Evolutionary conservation across 2,888 invertebrate genomes (phyloP), one percentile per base, ranked within the genome.

Genomic region (Hydropsyche betteni): DNA sequence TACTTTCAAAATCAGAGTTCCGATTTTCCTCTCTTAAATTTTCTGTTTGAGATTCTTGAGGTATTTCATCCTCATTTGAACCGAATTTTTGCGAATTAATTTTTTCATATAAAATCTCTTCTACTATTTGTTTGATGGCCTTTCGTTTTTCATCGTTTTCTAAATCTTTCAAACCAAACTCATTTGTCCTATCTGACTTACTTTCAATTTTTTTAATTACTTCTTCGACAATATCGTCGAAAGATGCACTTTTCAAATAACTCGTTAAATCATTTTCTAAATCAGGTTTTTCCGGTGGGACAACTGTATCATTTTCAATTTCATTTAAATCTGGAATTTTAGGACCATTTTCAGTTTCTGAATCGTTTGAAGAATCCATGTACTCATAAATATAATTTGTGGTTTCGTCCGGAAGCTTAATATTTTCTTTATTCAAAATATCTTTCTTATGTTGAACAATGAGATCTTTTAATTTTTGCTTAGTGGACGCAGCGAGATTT

Each of bases 171-270:
- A 78, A 75, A 50, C 76, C 78, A 24, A 76, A 69, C 14, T 86
- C 84, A 80, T 87, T 86, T 81, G 88, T 87, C 33, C 85, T 86
- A 81, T 87, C 88, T 3, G 86, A 85, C 81, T 87, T 88, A 76
- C 86, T 87, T 75, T 88, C 87, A 80, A 88, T 85, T 83, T 88
- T 89, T 80, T 88, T 85, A 81, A 87, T 86, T 61, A 87, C 87
- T 80, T 88, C 87, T 81, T 88, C 87, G 0, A 87, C 87, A 76
- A 88, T 87, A 10, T 82, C 82, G 79, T 88, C 85, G 75, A 87
- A 71, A 2, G 79, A 73, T 34, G 68, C 75, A 69, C 76, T 74
- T 51, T 77, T 69, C 55, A 79, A 69, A 51, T 70, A 77, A 7
- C 51, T 69, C 5, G 34, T 61, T 51, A 74, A n/a, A 71, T 79